Conservation (phyloP, 2,113 vertebrate genomes). For the Apeltes quadracus region DNA sequence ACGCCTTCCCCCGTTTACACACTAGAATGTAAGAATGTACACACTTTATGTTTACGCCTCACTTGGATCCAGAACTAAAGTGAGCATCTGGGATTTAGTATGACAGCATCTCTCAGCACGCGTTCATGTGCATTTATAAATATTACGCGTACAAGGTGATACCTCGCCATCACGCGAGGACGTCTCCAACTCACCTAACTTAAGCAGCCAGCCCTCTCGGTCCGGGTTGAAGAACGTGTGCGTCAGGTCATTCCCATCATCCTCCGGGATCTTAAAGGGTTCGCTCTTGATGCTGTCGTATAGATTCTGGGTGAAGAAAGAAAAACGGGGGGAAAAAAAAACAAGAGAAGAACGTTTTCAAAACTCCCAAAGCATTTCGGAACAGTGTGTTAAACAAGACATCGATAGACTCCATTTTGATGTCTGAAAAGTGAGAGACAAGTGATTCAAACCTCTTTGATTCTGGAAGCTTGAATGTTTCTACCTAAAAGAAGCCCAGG, state of each 20-base stretch:
- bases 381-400: constrained; percentile 26
- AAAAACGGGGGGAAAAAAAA: neutral
- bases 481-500: constrained; percentile 6
- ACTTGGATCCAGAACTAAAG: neutral
- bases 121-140: neutral
- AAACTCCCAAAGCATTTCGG: neutral
- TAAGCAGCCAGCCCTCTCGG: constrained; percentile 98
- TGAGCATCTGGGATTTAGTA: neutral
- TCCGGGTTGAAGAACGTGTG: constrained; percentile 99
- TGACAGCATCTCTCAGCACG: neutral
- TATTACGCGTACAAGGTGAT: neutral
- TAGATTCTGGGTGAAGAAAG: constrained; percentile 84
- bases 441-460: constrained; percentile 9
- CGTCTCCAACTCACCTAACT: constrained; percentile 88
- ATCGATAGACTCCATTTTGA: constrained; percentile 6
- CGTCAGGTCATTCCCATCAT: constrained; percentile 96
- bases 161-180: constrained; percentile 3
- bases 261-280: constrained; percentile 98
- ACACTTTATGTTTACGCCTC: neutral
- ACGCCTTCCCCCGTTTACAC: constrained; percentile 6
- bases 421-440: constrained; percentile 2
- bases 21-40: neutral
- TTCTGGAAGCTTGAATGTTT: constrained; percentile 10
- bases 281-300: constrained; percentile 99
- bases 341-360: neutral